phyloP scores from a whole-genome alignment of 2,888 invertebrate species.

The Kryphioiulus occultus region DNA sequence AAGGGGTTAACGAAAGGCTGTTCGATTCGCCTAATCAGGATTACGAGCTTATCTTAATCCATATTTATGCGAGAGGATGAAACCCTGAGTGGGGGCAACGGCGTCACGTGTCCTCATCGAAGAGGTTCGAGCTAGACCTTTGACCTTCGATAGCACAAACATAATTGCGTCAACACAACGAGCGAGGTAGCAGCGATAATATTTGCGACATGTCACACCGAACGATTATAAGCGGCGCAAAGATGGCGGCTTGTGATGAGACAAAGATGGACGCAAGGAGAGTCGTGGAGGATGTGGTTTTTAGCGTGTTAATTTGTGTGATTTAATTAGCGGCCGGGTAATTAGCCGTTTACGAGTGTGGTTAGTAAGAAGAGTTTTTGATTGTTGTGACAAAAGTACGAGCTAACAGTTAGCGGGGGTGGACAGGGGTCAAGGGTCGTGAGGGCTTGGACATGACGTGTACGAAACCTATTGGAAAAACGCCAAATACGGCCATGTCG shows the following conservation, averaged over 20 bases:
- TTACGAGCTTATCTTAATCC: not conserved
- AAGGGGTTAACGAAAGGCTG: no score
- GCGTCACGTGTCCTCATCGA: not conserved
- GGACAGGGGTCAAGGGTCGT: not conserved
- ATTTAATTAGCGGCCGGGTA: not conserved
- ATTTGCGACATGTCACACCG: no score
- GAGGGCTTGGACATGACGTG: not conserved
- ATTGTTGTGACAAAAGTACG: not conserved
- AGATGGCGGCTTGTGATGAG: not conserved
- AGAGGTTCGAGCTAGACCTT: not conserved
- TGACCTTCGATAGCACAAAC: not conserved
- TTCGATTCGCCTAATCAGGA: no score
- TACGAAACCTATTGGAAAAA: not conserved
- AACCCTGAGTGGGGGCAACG: not conserved
- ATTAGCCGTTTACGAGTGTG: constrained; percentile 19
- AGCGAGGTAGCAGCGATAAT: no score
- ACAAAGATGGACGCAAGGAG: not conserved
- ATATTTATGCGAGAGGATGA: not conserved
- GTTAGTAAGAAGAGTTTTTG: not conserved
- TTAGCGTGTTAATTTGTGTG: not conserved
- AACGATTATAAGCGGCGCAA: not conserved
- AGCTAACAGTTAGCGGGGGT: constrained; percentile 4
- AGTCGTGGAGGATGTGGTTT: not conserved
- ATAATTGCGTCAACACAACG: not conserved
- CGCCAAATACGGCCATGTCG: no score